Evolutionary conservation across 2,113 vertebrate genomes (phyloP), one percentile per base, ranked within the genome.

Genomic region (Solea solea): DNA sequence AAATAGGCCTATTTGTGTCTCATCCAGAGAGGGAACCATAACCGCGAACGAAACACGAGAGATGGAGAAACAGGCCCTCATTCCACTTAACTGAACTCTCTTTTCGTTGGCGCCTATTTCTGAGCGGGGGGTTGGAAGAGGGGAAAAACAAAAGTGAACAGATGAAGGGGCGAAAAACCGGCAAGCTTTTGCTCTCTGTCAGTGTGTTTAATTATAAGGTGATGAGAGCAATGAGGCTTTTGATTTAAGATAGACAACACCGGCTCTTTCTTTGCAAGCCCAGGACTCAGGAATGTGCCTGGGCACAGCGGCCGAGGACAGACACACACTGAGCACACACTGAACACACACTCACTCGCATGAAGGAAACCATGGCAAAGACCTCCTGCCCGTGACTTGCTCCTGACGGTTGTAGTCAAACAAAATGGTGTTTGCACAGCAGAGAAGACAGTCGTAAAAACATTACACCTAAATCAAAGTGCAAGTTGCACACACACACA

Each of bases 1-100:
- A 89, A 60, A 88, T 40, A 69, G 69, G 73, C 45, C 74, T 93
- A 90, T 93, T 91, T 91, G 74, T 74, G 88, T 83, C 61, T 21
- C 60, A 13, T 72, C 50, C 75, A 88, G 53, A 78, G 60, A 58
- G 69, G 48, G 62, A 80, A 28, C 55, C 60, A 44, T 59, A 48
- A 73, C 73, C 63, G 74, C 50, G 45, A 46, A 42, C 28, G 5
- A 61, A 67, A 39, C 68, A 0, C 8, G 55, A 69, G 70, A 66
- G 27, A 3, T 11, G 63, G 9, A 34, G 62, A 63, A 62, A 63
- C 55, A 5, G 44, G 21, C 46, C 15, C n/a, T 72, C 25, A 27
- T 74, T 65, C 12, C 48, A 49, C 52, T 65, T 34, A 28, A 34
- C 16, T 44, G 56, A 63, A n/a, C 16, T 11, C 34, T 51, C 12